These are phyloP conservation scores for Distichodus sexfasciatus DNA, from an alignment of 2,797 vertebrate species.

Conservation along the genomic window DNA sequence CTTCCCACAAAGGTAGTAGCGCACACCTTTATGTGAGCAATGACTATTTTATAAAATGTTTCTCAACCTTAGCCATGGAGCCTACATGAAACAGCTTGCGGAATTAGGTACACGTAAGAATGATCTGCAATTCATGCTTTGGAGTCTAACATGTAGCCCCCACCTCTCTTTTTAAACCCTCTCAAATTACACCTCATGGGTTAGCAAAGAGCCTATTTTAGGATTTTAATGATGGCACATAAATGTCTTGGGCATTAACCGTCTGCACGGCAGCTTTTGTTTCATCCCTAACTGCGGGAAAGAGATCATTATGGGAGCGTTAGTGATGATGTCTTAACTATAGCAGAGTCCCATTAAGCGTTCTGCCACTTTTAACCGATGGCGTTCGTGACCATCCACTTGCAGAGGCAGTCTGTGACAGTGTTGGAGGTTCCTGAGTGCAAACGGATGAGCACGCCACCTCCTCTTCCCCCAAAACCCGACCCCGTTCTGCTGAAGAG, in stretches of 20 bases:
- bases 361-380: conserved; percentile 23
- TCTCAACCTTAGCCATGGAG: no score
- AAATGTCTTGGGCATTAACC: conserved; percentile 15
- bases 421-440: conserved; percentile 81
- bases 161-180: conserved; percentile 16
- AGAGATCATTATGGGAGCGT: conserved; percentile 3
- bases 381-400: conserved; percentile 22
- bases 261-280: conserved; percentile 1
- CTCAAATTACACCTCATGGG: conserved; percentile 33
- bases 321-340: neutral
- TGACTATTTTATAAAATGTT: neutral
- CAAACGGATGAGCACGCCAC: conserved; percentile 77
- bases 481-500: conserved; percentile 82
- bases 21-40: neutral
- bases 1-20: conserved; percentile 78
- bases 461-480: conserved; percentile 83
- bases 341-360: neutral
- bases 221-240: conserved; percentile 20
- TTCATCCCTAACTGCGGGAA: conserved; percentile 14
- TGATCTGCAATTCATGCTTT: neutral
- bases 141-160: conserved; percentile 15
- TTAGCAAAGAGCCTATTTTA: conserved; percentile 13
- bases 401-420: conserved; percentile 72
- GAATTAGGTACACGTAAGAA: neutral
- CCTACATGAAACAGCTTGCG: no score